Conservation (phyloP, 2,888 invertebrate species). For the Kryphioiulus occultus region DNA sequence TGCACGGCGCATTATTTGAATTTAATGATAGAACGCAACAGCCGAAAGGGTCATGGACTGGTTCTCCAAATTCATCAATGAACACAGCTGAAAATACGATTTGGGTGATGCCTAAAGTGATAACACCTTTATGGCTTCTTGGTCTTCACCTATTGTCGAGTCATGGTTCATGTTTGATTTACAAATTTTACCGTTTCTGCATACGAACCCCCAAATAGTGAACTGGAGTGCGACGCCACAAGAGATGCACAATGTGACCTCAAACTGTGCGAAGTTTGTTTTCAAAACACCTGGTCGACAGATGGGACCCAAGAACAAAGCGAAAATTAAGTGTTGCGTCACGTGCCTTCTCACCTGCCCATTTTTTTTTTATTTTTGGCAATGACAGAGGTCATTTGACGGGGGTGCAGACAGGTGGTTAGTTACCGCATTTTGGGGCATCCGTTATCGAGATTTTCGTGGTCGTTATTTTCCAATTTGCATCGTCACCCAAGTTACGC, state of each 20-base stretch:
- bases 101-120: too few relatives aligned
- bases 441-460: not conserved
- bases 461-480: not conserved
- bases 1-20: too few relatives aligned
- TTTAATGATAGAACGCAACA: too few relatives aligned
- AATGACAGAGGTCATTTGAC: not conserved
- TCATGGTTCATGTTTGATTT: too few relatives aligned
- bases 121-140: too few relatives aligned
- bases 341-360: slow-evolving; percentile 16
- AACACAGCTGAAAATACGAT: too few relatives aligned
- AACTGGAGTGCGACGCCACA: not conserved
- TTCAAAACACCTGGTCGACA: not conserved
- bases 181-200: too few relatives aligned
- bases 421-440: not conserved
- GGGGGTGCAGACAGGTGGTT: not conserved
- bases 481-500: not conserved
- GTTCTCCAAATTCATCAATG: too few relatives aligned
- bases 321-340: not conserved
- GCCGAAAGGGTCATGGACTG: too few relatives aligned
- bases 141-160: too few relatives aligned
- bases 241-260: not conserved
- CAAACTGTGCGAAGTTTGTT: not conserved
- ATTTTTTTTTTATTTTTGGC: not conserved
- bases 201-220: not conserved
- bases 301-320: not conserved